Evolutionary conservation across 2,113 vertebrate species (phyloP).

Genomic region (Boulengeromyrus knoepffleri): DNA sequence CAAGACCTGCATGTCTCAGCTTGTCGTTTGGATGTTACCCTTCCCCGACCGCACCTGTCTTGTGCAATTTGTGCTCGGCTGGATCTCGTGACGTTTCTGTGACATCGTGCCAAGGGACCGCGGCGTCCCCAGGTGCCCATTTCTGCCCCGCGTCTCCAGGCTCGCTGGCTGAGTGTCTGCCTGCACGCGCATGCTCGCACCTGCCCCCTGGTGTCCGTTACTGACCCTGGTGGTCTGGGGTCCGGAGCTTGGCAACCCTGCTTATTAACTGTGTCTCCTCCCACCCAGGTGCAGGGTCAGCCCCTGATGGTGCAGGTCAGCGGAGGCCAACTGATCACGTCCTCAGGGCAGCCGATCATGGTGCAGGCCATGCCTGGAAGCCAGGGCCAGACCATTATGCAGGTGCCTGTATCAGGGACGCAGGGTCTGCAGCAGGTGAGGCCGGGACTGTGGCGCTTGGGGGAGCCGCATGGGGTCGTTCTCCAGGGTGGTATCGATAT

Average conservation of each 20-base stretch:
- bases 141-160: neutral
- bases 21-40: neutral
- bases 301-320: constrained; percentile 98
- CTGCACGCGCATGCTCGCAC: neutral
- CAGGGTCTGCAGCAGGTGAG: constrained; percentile 93
- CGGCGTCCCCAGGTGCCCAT: neutral
- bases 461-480: neutral
- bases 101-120: neutral
- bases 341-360: constrained; percentile 97
- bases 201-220: neutral
- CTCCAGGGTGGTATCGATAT: neutral
- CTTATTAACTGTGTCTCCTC: constrained; percentile 5
- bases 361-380: constrained; percentile 93
- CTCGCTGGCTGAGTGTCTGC: neutral
- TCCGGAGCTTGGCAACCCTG: neutral
- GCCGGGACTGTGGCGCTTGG: neutral
- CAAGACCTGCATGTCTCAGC: neutral
- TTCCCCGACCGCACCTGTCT: neutral
- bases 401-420: constrained; percentile 88
- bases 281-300: constrained; percentile 82
- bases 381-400: constrained; percentile 97
- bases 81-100: neutral
- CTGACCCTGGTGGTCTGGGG: neutral
- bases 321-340: constrained; percentile 94
- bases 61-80: constrained; percentile 6